phyloP scores from a whole-genome alignment of 2,797 vertebrate species.

The Nasua narica region DNA sequence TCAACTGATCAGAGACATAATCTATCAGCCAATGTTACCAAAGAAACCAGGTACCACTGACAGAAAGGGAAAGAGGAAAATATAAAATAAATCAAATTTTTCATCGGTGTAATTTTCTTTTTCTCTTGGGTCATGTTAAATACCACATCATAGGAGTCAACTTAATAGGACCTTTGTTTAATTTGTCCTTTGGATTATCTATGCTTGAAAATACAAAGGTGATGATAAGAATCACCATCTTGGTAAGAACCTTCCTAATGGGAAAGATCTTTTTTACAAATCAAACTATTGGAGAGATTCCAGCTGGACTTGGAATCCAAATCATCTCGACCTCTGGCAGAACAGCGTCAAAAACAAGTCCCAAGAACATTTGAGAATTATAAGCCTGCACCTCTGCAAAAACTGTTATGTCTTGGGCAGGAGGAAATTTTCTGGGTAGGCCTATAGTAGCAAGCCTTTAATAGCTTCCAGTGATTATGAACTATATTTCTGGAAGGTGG shows the following conservation, averaged over 20 bases:
- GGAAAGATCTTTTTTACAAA: not conserved
- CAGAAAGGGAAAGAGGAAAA: not conserved
- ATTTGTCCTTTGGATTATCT: not conserved
- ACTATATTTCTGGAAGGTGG: not conserved
- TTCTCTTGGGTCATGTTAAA: slow-evolving; percentile 3
- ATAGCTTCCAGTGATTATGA: not conserved
- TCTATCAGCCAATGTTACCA: not conserved
- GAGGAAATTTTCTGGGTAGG: not conserved
- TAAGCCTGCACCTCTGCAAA: not conserved
- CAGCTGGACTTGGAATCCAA: not conserved
- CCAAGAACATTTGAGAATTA: not conserved
- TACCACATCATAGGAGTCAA: not conserved
- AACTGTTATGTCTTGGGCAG: not conserved
- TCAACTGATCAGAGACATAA: not conserved
- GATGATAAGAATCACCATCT: not conserved
- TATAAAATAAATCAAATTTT: not conserved
- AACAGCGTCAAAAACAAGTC: not conserved
- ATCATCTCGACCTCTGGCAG: not conserved
- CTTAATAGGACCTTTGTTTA: not conserved
- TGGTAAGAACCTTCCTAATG: not conserved
- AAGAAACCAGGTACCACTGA: not conserved
- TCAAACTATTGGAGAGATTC: not conserved
- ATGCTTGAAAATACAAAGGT: not conserved
- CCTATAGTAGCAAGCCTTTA: not conserved
- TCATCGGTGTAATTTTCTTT: not conserved